Base-by-base conservation (phyloP, 2,888 invertebrate genomes). In the Sepioteuthis lessoniana region DNA sequence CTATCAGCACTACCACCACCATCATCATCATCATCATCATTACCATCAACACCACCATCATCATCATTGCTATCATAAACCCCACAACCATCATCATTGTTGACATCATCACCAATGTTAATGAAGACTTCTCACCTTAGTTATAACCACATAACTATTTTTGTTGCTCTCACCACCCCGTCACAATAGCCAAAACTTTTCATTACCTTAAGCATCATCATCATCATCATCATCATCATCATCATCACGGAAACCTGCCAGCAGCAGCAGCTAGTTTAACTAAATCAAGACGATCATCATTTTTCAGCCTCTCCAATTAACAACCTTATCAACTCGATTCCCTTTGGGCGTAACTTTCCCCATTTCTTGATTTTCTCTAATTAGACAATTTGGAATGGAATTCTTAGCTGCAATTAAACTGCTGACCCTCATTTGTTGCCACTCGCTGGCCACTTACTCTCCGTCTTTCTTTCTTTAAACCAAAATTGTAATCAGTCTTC, bases 381-480 rank as follows among this genome's bases (percentile, higher is more conserved):
- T 76, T 76, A 76, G 76, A 76, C 76, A 76, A 76, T 76, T 76
- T 76, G 76, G 76, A 76, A 76, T 76, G 76, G 76, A 76, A 76
- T 76, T 76, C 76, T 76, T 76, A 76, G 76, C 76, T 35, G 76
- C 76, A 76, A 76, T 76, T 76, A 76, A 76, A 76, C 76, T 76
- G 76, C n/a, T 76, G 76, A 76, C 76, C 76, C 76, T 76, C 76
- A 76, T 76, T 76, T 76, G n/a, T 76, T 76, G 76, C 76, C 76
- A 76, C 76, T 76, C 35, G 0, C 76, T 4, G n/a, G n/a, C n/a
- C n/a, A 76, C 76, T 76, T 35, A n/a, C 76, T 35, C 76, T 76
- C 76, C 35, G 16, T 76, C 76, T 76, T 35, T 76, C 76, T 76
- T n/a, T 76, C 76, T 76, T 35, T 55, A n/a, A n/a, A n/a, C 76